These are phyloP conservation scores for Sebastes steindachneri DNA, from an alignment of 2,797 vertebrate species.

Conservation along the genomic window DNA sequence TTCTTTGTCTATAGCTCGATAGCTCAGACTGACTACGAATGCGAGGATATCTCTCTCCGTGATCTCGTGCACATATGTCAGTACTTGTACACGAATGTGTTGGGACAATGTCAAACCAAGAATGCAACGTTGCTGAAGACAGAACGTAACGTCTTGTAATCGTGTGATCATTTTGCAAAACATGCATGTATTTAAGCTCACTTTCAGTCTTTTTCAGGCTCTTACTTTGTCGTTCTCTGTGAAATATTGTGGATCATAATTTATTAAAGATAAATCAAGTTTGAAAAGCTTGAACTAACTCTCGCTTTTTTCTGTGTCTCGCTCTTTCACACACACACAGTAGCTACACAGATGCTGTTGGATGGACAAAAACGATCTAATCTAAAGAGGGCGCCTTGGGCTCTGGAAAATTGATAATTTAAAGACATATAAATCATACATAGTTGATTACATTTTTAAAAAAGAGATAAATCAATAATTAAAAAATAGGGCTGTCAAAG, in stretches of 20 bases:
- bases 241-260: not conserved
- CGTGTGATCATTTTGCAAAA: not conserved
- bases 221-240: too few relatives aligned
- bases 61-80: not conserved
- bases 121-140: not conserved
- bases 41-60: not conserved
- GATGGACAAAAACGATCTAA: not conserved
- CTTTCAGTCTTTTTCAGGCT: not conserved
- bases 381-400: not conserved
- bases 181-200: not conserved
- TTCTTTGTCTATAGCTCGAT: not conserved
- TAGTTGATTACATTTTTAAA: not conserved
- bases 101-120: not conserved
- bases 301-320: not conserved
- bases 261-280: not conserved
- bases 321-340: rapidly evolving
- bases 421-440: not conserved
- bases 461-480: not conserved
- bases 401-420: not conserved
- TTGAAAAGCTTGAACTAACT: not conserved
- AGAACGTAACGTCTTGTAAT: not conserved
- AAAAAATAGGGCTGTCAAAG: not conserved
- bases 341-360: not conserved
- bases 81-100: not conserved
- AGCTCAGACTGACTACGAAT: not conserved